Percentiles rank a stretch among this genome's conserved stretches.
Conservation (phyloP, 2,113 vertebrate species). For the Indri indri region DNA sequence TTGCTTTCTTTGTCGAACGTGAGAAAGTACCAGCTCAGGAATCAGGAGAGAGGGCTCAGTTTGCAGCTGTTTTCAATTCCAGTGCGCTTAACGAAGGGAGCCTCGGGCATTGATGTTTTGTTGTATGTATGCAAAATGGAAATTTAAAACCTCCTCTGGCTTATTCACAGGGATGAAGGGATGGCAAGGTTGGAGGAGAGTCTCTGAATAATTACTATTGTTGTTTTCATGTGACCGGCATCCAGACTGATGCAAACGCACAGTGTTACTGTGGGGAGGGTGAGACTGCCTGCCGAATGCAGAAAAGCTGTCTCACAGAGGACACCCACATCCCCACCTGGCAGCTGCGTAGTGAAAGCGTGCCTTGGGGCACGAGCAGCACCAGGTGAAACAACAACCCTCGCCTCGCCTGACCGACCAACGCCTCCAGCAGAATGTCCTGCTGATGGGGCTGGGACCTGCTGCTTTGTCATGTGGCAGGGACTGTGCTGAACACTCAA, state of each 20-base stretch:
- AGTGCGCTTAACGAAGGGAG: not conserved
- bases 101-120: not conserved
- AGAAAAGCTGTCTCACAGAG: not conserved
- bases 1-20: not conserved
- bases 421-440: not conserved
- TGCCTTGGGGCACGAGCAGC: not conserved
- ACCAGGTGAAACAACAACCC: not conserved
- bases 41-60: not conserved
- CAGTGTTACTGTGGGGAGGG: not conserved
- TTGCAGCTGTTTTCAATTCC: not conserved
- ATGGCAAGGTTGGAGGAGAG: not conserved
- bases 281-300: not conserved
- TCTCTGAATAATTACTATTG: not conserved
- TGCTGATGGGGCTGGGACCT: not conserved
- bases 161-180: not conserved
- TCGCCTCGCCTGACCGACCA: not conserved
- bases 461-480: rapidly evolving
- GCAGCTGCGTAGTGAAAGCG: not conserved
- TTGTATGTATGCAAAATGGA: conserved; percentile 2
- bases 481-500: not conserved
- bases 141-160: not conserved
- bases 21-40: not conserved
- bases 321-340: not conserved
- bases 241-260: not conserved
- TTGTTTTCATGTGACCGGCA: not conserved